A percentile compares a stretch with the other conserved stretches of the same genome.
Evolutionary conservation across 1,140 invertebrate species (phyloP).

Genomic region (Brachionus rotundiformis): DNA sequence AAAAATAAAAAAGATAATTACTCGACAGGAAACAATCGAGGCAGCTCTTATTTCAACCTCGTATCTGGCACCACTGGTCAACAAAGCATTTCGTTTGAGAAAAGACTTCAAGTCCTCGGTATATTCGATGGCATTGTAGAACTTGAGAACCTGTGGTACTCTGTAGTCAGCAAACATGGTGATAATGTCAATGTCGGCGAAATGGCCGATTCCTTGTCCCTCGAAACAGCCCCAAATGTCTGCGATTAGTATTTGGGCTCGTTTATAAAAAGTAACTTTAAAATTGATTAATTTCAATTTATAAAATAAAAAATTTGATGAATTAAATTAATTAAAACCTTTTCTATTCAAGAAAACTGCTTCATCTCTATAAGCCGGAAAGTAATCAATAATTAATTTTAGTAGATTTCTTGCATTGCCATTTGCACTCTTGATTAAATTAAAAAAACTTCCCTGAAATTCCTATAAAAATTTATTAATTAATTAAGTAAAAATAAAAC

Average conservation of each 20-base stretch:
- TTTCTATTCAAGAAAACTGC: conserved; percentile 70
- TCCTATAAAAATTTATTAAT: conserved; percentile 67
- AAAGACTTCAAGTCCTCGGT: conserved; percentile 71
- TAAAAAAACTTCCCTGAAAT: conserved; percentile 79
- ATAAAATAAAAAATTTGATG: not conserved
- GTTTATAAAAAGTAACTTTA: conserved; percentile 81
- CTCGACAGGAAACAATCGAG: conserved; percentile 82
- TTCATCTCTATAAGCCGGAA: conserved; percentile 82
- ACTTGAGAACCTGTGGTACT: conserved; percentile 84
- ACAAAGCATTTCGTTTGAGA: conserved; percentile 69
- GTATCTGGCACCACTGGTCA: conserved; percentile 70
- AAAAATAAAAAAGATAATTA: conserved; percentile 57
- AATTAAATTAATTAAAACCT: conserved; percentile 65
- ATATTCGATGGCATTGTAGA: conserved; percentile 81
- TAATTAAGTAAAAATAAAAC: not conserved
- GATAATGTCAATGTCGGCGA: conserved; percentile 76
- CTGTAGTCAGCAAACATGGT: conserved; percentile 95
- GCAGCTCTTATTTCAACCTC: conserved; percentile 91
- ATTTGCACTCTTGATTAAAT: conserved; percentile 73
- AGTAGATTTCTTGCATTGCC: conserved; percentile 77
- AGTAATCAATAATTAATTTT: conserved; percentile 76
- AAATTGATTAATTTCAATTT: conserved; percentile 54
- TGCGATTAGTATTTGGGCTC: conserved; percentile 87
- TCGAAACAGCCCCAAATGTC: conserved; percentile 88
- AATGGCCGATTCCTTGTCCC: conserved; percentile 75